Base-by-base conservation (phyloP, 2,888 invertebrate species). In the Stomorhina lunata region DNA sequence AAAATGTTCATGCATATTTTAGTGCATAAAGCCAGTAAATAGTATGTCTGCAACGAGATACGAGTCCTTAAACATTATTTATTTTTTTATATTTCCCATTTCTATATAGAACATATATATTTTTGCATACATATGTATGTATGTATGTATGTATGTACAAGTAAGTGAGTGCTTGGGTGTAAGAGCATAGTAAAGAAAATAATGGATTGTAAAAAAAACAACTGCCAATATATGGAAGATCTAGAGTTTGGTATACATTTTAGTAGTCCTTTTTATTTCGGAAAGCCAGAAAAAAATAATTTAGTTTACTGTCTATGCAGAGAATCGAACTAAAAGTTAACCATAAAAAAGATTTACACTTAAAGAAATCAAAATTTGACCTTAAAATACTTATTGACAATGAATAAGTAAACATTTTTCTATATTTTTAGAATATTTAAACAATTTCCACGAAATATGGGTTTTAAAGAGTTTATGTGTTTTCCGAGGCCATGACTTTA, bases 1-100 rank as follows among this genome's bases (percentile, higher is more conserved):
- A 45, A 68, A 81, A 81, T 71, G 50, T 75, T 82, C 53, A 29
- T 79, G 79, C 71, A 82, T 79, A 82, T 82, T 79, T 79, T 61
- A 82, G 63, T 82, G 69, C 75, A 82, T 71, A 48, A 76, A 76
- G 45, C 37, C 79, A 71, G 73, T 69, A 78, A 78, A 69, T 55
- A 68, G 43, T 45, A 48, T 65, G 77, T 81, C 73, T 77, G 81
- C 65, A 81, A 76, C 71, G 25, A 81, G 71, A 65, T 81, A 65
- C 48, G 34, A 76, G 57, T 66, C 57, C 66, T 66, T 68, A 32
- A 48, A 66, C 20, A 43, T 63, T 59, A 34, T 25, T 71, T 45
- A 12, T 59, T 48, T 25, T 65, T 63, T 29, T 25, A 22, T 20
- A 45, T 40, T 57, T 34, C 22, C 0, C 37, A 43, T 63, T 43